phyloP scores from a whole-genome alignment of 2,113 vertebrate genomes.

The Centrocercus urophasianus region DNA sequence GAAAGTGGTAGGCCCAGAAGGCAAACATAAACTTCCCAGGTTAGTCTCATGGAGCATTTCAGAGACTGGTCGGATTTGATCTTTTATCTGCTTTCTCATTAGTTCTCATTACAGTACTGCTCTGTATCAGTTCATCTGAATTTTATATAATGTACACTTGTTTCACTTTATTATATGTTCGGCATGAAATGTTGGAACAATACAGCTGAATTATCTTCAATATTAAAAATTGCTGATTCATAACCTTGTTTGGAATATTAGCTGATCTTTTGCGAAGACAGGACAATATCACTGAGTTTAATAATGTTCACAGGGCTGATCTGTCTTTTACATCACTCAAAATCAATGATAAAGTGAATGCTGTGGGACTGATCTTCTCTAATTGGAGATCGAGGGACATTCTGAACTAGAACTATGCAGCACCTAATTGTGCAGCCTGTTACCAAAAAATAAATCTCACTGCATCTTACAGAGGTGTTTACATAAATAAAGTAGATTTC shows the following conservation, averaged over 20 bases:
- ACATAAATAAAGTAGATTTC: constrained; percentile 47
- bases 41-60: not conserved
- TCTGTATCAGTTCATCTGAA: not conserved
- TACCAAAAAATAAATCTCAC: constrained; percentile 45
- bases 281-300: constrained; percentile 10
- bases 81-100: not conserved
- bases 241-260: constrained; percentile 47
- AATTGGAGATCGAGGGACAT: constrained; percentile 39
- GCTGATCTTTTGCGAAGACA: not conserved
- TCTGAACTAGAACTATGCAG: constrained; percentile 14
- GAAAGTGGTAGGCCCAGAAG: not conserved
- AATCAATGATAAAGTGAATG: constrained; percentile 37
- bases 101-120: not conserved
- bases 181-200: constrained; percentile 15
- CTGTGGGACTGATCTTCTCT: not conserved
- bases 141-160: not conserved
- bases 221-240: constrained; percentile 57
- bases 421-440: constrained; percentile 43
- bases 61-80: not conserved
- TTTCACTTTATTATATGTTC: not conserved
- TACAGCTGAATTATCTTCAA: constrained; percentile 9
- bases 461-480: constrained; percentile 41
- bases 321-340: constrained; percentile 44
- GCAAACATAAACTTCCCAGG: not conserved
- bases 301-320: constrained; percentile 39